These are phyloP conservation scores for Mesitornis unicolor DNA, from an alignment of 2,113 vertebrate species.

Conservation along the genomic window DNA sequence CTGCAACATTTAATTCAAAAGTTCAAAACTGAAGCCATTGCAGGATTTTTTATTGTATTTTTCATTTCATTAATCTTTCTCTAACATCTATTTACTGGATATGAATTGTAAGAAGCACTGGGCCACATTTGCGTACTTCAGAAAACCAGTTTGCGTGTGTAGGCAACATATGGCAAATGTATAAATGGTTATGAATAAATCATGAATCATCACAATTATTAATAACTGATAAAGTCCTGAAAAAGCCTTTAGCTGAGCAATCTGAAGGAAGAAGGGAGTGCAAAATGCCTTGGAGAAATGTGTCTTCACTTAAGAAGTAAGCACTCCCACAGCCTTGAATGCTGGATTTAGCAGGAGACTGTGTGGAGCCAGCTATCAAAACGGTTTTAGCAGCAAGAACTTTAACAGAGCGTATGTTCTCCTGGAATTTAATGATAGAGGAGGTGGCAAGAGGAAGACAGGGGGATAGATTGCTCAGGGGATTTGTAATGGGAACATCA, in stretches of 20 bases:
- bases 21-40: neutral
- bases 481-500: slow-evolving; percentile 56
- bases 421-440: slow-evolving; percentile 33
- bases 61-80: slow-evolving; percentile 28
- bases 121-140: neutral
- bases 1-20: neutral
- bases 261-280: slow-evolving; percentile 1
- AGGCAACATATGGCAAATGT: slow-evolving; percentile 57
- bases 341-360: slow-evolving; percentile 15
- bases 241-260: slow-evolving; percentile 43
- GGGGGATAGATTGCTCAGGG: neutral
- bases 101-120: slow-evolving; percentile 9
- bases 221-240: slow-evolving; percentile 60
- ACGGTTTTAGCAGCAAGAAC: neutral
- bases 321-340: neutral
- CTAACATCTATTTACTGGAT: slow-evolving; percentile 13
- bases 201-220: slow-evolving; percentile 63
- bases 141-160: slow-evolving; percentile 30
- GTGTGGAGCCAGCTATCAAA: slow-evolving; percentile 46
- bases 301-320: neutral
- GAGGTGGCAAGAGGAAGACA: neutral
- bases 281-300: slow-evolving; percentile 38
- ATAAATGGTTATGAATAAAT: slow-evolving; percentile 67
- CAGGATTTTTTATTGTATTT: neutral
- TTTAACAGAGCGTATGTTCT: neutral